Conservation (phyloP, 2,888 invertebrate genomes). For the Baccha elongata region DNA sequence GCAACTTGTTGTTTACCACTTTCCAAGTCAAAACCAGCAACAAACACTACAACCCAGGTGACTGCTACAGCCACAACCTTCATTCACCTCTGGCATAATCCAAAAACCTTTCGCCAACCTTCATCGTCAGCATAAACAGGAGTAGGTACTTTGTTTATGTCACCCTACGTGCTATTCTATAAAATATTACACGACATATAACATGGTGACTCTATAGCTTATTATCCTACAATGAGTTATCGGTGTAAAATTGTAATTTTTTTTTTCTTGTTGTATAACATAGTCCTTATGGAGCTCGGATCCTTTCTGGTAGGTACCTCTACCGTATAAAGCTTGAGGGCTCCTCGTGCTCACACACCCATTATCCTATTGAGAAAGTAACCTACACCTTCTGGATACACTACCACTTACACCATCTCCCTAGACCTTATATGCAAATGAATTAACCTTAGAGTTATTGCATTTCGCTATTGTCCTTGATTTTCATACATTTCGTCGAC, state of each 20-base stretch:
- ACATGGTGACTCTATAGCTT: conserved; percentile 69
- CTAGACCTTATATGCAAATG: conserved; percentile 47
- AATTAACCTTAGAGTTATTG: conserved; percentile 66
- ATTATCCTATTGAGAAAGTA: conserved; percentile 33
- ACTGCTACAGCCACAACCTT: conserved; percentile 59
- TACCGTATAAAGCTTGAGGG: conserved; percentile 3
- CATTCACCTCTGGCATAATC: conserved; percentile 59
- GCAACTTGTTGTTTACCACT: conserved; percentile 59
- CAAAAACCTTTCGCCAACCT: conserved; percentile 41
- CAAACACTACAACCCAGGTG: conserved; percentile 37
- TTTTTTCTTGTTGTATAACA: conserved; percentile 11
- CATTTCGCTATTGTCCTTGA: conserved; percentile 64
- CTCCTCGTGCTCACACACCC: conserved; percentile 25
- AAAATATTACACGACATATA: conserved; percentile 71
- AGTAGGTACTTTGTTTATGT: conserved; percentile 62
- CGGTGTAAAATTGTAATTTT: conserved; percentile 68
- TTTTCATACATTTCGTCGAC: conserved; percentile 34
- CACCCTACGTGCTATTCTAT: conserved; percentile 66
- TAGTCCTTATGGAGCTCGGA: conserved; percentile 26
- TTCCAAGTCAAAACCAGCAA: conserved; percentile 45
- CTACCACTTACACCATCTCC: conserved; percentile 10
- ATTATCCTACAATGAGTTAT: conserved; percentile 68
- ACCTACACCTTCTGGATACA: not conserved
- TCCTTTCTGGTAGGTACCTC: conserved; percentile 11
- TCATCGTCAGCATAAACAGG: conserved; percentile 21